phyloP scores from a whole-genome alignment of 2,888 invertebrate species.

The Sisyra terminalis region DNA sequence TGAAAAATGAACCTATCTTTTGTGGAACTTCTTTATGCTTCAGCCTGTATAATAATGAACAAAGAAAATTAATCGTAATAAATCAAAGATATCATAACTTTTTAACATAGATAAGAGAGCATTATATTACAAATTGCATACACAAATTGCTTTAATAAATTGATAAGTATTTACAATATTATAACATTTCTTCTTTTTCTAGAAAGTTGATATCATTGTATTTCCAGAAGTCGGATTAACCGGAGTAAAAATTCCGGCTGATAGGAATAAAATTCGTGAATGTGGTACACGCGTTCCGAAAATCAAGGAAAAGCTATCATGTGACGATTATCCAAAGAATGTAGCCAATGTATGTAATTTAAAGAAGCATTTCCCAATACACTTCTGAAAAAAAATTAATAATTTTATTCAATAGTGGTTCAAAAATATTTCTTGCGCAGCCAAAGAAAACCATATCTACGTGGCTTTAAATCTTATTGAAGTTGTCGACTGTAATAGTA shows the following conservation, averaged over 20 bases:
- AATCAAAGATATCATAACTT: too few species aligned
- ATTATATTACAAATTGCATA: too few species aligned
- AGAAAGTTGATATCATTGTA: constrained; percentile 38
- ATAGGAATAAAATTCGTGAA: constrained; percentile 14
- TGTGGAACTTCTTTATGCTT: too few species aligned
- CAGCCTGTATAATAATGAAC: too few species aligned
- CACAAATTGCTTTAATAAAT: too few species aligned
- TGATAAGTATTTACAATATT: too few species aligned
- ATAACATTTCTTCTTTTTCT: too few species aligned
- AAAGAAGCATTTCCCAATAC: background rate
- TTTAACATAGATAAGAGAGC: too few species aligned
- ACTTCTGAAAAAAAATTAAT: too few species aligned
- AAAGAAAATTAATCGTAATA: too few species aligned
- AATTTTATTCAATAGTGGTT: constrained; percentile 18
- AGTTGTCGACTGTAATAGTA: constrained; percentile 16
- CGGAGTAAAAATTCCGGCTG: constrained; percentile 20
- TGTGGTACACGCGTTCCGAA: constrained; percentile 17
- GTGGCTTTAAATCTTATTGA: constrained; percentile 10
- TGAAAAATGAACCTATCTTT: too few species aligned
- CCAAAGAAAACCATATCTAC: constrained; percentile 14
- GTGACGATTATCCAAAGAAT: constrained; percentile 13
- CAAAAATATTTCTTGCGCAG: constrained; percentile 24
- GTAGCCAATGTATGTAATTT: background rate
- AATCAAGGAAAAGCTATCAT: constrained; percentile 13
- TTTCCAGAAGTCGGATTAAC: constrained; percentile 33